Conservation (phyloP, 2,113 vertebrate species). For the Hydrolagus affinis region DNA sequence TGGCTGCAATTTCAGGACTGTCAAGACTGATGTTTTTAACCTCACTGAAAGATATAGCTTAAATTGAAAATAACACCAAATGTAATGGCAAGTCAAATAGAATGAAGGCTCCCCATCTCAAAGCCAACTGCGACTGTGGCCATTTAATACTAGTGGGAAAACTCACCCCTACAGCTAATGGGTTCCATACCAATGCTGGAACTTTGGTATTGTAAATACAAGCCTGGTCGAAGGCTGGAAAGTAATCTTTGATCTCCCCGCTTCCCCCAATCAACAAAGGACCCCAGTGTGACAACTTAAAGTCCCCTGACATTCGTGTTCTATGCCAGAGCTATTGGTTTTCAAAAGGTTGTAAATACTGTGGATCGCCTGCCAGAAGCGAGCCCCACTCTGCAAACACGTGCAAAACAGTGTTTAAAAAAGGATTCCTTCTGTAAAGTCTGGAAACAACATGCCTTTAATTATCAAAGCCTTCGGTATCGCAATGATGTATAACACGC, state of each 20-base stretch:
- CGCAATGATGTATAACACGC: background rate
- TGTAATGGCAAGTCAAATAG: background rate
- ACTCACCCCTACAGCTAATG: background rate
- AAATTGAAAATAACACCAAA: background rate
- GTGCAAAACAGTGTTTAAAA: background rate
- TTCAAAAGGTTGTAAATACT: background rate
- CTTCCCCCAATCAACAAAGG: background rate
- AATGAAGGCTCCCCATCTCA: background rate
- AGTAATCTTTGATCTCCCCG: background rate
- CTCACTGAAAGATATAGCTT: background rate
- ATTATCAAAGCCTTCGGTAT: background rate
- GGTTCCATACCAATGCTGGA: background rate
- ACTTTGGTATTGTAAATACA: background rate
- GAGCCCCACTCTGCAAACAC: background rate
- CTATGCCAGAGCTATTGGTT: background rate
- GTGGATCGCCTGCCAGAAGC: background rate
- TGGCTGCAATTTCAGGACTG: no score
- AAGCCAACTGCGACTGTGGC: background rate
- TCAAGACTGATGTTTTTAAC: no score
- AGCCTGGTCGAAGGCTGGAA: background rate
- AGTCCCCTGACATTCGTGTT: background rate
- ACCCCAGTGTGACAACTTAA: background rate
- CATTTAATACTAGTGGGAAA: background rate
- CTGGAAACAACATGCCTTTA: background rate
- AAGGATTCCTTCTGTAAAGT: background rate